phyloP scores from a whole-genome alignment of 2,797 vertebrate species.

The Paramormyrops hopkinsi region DNA sequence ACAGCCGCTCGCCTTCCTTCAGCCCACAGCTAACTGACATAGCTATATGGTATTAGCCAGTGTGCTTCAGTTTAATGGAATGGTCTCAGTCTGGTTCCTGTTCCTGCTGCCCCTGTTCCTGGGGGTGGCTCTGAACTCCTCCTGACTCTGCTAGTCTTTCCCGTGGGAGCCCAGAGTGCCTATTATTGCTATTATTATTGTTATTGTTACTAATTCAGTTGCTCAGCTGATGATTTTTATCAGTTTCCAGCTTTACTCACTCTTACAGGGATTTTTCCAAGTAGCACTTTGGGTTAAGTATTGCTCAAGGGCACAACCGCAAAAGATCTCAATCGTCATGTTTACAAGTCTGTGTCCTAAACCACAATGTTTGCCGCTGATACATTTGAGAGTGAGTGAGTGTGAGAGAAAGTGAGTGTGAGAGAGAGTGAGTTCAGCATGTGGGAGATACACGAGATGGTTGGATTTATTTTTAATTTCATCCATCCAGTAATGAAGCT shows the following conservation, averaged over 20 bases:
- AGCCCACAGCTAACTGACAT: background rate
- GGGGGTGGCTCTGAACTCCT: conserved; percentile 15
- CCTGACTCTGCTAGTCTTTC: conserved; percentile 15
- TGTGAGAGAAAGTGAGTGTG: background rate
- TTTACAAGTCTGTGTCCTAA: background rate
- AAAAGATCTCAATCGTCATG: background rate
- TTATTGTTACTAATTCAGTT: background rate
- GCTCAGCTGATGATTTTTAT: background rate
- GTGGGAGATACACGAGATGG: background rate
- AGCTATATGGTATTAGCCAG: background rate
- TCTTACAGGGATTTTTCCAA: background rate
- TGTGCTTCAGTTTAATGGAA: background rate
- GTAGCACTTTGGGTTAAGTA: background rate
- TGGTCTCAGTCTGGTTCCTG: background rate
- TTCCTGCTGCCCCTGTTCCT: background rate
- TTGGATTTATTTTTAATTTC: background rate
- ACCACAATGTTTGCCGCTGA: background rate
- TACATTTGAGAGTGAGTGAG: background rate
- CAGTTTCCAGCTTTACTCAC: background rate
- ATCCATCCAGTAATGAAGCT: too few species aligned
- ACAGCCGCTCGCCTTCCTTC: background rate
- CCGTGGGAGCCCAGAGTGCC: conserved; percentile 51
- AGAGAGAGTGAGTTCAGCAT: background rate
- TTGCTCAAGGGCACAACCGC: background rate
- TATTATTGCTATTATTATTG: conserved; percentile 45